phyloP scores from a whole-genome alignment of 2,113 vertebrate species.

The Balaenoptera acutorostrata region DNA sequence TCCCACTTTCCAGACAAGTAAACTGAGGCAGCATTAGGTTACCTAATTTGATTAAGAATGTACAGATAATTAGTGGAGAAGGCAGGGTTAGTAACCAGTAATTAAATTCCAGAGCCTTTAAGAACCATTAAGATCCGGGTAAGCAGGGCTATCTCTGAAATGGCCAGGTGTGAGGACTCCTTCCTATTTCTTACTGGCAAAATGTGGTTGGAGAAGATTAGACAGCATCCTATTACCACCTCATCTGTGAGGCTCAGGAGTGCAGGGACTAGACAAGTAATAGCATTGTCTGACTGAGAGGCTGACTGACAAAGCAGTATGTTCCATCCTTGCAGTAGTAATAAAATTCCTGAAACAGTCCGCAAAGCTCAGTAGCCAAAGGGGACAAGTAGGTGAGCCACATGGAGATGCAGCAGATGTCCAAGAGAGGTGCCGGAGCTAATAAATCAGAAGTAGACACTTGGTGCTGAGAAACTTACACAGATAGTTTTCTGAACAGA shows the following conservation, averaged over 20 bases:
- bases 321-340: not conserved
- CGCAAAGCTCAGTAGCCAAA: constrained; percentile 59
- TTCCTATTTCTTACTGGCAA: not conserved
- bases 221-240: not conserved
- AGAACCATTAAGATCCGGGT: not conserved
- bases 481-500: constrained; percentile 30
- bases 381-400: constrained; percentile 49
- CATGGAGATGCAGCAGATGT: constrained; percentile 32
- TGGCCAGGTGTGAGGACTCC: not conserved
- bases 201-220: not conserved
- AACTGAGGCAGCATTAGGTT: not conserved
- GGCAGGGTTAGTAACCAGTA: not conserved
- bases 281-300: constrained; percentile 38
- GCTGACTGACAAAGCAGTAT: constrained; percentile 55
- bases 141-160: not conserved
- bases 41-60: not conserved
- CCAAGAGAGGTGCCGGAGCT: not conserved
- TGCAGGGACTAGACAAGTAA: not conserved
- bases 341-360: constrained; percentile 59
- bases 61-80: not conserved
- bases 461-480: constrained; percentile 61
- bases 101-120: not conserved
- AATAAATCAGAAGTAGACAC: constrained; percentile 64
- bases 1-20: not conserved
- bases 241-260: constrained; percentile 22